Evolutionary conservation across 2,888 invertebrate species (phyloP), one percentile per base, ranked within the genome.

Genomic region (Coenonympha glycerion): DNA sequence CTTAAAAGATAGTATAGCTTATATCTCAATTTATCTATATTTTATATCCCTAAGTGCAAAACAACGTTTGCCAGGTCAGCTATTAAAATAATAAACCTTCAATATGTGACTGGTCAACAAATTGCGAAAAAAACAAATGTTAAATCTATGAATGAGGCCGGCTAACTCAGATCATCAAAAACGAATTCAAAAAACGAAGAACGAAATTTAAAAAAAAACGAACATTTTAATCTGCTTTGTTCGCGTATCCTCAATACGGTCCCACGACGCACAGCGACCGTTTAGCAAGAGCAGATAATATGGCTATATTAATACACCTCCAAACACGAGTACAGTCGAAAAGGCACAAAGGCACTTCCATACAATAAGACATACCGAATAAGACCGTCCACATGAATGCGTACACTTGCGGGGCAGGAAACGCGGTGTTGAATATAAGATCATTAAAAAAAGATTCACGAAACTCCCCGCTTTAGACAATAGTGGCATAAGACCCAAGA

Each of bases 331-430:
- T 65, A 57, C 71, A 85, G 84, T 86, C 85, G 72, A 84, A 71
- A 86, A 87, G 86, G 87, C 85, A 86, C 79, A 81, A 85, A 84
- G 79, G 80, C 79, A 78, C 59, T 73, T 68, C 68, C 61, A 69
- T 72, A 79, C 71, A 80, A 69, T 69, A 66, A 71, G 66, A 68
- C 71, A 72, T 71, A 64, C 64, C 60, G 67, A 70, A 75, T 70
- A 72, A 76, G 69, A 63, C 66, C 59, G 60, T 66, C 61, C 63
- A 65, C 66, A 63, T 71, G 68, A 69, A 76, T 75, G 60, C 71
- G 68, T 72, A 75, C 82, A 82, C 82, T 84, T 82, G 83, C 71
- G 68, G 61, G 72, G 71, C 87, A 85, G 87, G 87, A 87, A 85
- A 68, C 73, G 75, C 76, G 85, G 84, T 87, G 82, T 87, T 86